A percentile compares a stretch with the other conserved stretches of the same genome.
Evolutionary conservation across 2,113 vertebrate species (phyloP).

Genomic region (Irena cyanogastra): DNA sequence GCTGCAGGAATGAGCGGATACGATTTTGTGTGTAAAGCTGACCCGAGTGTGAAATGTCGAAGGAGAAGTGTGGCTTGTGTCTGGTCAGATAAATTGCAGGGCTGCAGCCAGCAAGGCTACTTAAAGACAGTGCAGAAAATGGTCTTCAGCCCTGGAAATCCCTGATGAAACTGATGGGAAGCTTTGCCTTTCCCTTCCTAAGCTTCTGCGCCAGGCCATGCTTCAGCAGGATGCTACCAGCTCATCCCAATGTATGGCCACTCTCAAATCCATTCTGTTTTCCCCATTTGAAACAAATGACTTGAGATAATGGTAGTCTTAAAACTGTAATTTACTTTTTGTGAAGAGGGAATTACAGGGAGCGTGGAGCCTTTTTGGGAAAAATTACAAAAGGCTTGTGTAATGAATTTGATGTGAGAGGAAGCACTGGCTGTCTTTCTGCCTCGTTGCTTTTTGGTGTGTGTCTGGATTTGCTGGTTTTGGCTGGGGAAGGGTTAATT

Average conservation of each 20-base stretch:
- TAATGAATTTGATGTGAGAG: not conserved
- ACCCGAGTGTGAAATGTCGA: not conserved
- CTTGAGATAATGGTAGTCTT: slow-evolving; percentile 53
- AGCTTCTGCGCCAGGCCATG: not conserved
- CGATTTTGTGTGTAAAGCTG: not conserved
- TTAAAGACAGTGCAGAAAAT: not conserved
- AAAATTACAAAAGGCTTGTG: not conserved
- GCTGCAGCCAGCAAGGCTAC: not conserved
- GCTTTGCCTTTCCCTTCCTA: not conserved
- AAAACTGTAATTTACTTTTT: slow-evolving; percentile 59
- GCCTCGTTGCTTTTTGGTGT: not conserved
- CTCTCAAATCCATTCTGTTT: not conserved
- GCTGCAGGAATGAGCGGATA: accelerated
- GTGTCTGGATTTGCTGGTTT: not conserved
- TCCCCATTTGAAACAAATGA: slow-evolving; percentile 29
- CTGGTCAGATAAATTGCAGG: not conserved
- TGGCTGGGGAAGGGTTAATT: not conserved
- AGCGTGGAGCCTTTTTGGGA: not conserved
- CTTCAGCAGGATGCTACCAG: not conserved
- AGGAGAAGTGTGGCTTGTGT: not conserved
- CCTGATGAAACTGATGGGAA: not conserved
- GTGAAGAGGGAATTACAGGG: slow-evolving; percentile 44
- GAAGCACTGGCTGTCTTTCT: not conserved
- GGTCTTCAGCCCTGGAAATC: not conserved
- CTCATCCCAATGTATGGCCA: not conserved